These are phyloP conservation scores for Dendrolimus pini DNA, from an alignment of 2,888 invertebrate genomes.

Conservation along the genomic window DNA sequence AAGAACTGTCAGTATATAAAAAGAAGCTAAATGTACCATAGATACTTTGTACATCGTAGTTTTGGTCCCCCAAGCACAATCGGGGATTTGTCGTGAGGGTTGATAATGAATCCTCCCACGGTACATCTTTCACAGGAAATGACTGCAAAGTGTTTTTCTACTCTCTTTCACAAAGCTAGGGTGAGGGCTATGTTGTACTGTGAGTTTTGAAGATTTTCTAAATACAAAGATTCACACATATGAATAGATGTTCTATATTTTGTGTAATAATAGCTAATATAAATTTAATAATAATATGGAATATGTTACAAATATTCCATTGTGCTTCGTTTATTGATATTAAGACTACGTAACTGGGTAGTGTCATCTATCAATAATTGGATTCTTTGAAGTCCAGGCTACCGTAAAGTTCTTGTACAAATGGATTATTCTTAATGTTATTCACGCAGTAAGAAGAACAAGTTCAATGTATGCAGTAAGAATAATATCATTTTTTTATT, in stretches of 20 bases:
- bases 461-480: too few relatives aligned
- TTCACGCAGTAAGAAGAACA: neutral
- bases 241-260: too few relatives aligned
- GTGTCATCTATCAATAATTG: too few relatives aligned
- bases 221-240: neutral
- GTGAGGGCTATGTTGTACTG: slow-evolving; percentile 26
- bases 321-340: too few relatives aligned
- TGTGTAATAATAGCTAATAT: too few relatives aligned
- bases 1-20: neutral
- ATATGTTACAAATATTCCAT: too few relatives aligned
- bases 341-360: too few relatives aligned
- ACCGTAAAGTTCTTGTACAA: too few relatives aligned
- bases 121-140: slow-evolving; percentile 69
- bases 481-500: too few relatives aligned
- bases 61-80: slow-evolving; percentile 36
- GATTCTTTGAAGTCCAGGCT: too few relatives aligned
- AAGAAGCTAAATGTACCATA: neutral
- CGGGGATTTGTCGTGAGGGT: slow-evolving; percentile 60
- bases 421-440: neutral
- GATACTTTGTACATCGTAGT: slow-evolving; percentile 17
- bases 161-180: slow-evolving; percentile 35
- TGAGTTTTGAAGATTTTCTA: neutral
- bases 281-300: too few relatives aligned
- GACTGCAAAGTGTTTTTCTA: slow-evolving; percentile 72
- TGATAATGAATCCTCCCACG: slow-evolving; percentile 67